These are phyloP conservation scores for Tetranychus truncatus DNA, from an alignment of 2,888 invertebrate species.

Conservation along the genomic window DNA sequence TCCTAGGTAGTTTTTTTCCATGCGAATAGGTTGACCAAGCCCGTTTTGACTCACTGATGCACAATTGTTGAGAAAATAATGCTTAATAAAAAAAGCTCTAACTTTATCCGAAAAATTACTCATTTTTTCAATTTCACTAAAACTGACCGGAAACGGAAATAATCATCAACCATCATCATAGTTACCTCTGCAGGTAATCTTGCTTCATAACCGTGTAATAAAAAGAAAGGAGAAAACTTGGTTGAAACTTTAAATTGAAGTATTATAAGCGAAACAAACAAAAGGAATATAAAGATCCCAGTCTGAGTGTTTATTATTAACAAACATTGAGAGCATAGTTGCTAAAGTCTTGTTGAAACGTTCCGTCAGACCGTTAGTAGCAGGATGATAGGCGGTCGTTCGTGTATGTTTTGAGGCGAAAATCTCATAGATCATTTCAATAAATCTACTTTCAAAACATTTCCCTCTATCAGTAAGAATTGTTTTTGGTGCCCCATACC, in stretches of 20 bases:
- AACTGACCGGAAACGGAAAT: too few relatives aligned
- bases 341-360: slow-evolving; percentile 26
- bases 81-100: too few relatives aligned
- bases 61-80: too few relatives aligned
- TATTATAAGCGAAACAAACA: slow-evolving; percentile 17
- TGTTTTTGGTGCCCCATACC: slow-evolving; percentile 20
- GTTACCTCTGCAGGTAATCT: slow-evolving; percentile 18
- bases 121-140: too few relatives aligned
- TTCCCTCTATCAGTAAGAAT: neutral
- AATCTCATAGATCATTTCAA: slow-evolving; percentile 3
- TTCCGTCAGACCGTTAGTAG: slow-evolving; percentile 26
- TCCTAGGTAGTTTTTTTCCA: too few relatives aligned
- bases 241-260: neutral
- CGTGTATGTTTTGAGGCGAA: slow-evolving; percentile 16
- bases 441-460: neutral
- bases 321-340: slow-evolving; percentile 24
- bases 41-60: too few relatives aligned
- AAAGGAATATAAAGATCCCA: slow-evolving; percentile 25
- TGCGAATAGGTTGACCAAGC: too few relatives aligned
- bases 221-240: slow-evolving; percentile 8
- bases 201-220: slow-evolving; percentile 2
- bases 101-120: too few relatives aligned
- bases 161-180: too few relatives aligned
- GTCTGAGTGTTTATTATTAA: slow-evolving; percentile 20
- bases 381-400: slow-evolving; percentile 24